Percentiles rank a stretch among this genome's conserved stretches.
Evolutionary conservation across 2,888 invertebrate genomes (phyloP).

Genomic region (Ptychoptera albimana): DNA sequence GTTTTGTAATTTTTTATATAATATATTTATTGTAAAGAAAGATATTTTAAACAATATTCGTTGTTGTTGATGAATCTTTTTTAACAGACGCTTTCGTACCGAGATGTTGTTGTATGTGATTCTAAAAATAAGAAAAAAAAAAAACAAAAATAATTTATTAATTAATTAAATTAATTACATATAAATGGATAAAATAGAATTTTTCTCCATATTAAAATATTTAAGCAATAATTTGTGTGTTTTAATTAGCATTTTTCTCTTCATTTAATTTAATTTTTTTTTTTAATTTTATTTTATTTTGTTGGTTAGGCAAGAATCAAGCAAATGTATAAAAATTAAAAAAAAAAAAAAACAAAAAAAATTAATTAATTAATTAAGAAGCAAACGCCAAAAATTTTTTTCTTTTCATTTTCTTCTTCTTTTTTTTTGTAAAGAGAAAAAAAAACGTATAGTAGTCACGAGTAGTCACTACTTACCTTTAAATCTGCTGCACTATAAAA

Average conservation of each 20-base stretch:
- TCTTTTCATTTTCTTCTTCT: background rate
- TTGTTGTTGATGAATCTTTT: background rate
- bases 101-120: constrained; percentile 4
- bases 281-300: no score
- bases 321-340: no score
- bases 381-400: background rate
- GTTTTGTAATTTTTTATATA: no score
- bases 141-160: background rate
- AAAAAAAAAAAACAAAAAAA: no score
- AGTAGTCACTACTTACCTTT: constrained; percentile 29
- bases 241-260: no score
- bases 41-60: background rate
- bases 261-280: no score
- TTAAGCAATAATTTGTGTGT: background rate
- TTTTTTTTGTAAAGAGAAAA: background rate
- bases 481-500: constrained; percentile 41
- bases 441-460: no score
- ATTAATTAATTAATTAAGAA: no score
- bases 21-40: no score
- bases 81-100: constrained; percentile 1
- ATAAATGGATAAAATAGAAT: background rate
- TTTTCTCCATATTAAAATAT: background rate
- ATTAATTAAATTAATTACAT: background rate
- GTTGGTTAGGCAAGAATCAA: no score
- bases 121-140: background rate